Percentiles rank a stretch among this genome's conserved stretches.
Conservation (phyloP, 1,140 invertebrate species). For the Drosophila malerkotliana region DNA sequence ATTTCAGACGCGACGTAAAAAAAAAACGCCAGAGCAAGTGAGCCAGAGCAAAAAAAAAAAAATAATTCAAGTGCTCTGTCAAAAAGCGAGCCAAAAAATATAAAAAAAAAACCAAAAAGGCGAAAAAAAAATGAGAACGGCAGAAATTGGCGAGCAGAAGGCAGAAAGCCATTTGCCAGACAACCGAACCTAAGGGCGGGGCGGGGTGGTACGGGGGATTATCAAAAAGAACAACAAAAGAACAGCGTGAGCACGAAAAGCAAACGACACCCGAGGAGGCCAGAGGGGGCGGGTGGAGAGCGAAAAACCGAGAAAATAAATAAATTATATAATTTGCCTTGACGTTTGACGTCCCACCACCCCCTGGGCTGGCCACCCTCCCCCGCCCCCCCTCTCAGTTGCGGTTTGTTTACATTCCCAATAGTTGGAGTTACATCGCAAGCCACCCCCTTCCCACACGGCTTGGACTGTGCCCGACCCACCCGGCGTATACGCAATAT, state of each 20-base stretch:
- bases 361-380: neutral
- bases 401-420: constrained; percentile 51
- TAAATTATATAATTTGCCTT: constrained; percentile 77
- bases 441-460: neutral
- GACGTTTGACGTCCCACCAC: constrained; percentile 35
- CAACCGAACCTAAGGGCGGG: constrained; percentile 45
- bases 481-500: constrained; percentile 52
- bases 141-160: constrained; percentile 50
- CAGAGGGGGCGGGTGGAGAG: neutral
- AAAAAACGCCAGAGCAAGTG: constrained; percentile 2
- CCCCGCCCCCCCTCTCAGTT: neutral
- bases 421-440: constrained; percentile 42
- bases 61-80: constrained; percentile 42
- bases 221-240: constrained; percentile 27
- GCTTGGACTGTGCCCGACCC: constrained; percentile 18
- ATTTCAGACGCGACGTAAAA: constrained; percentile 53
- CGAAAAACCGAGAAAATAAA: constrained; percentile 51
- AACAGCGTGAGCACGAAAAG: constrained; percentile 18
- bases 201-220: constrained; percentile 14
- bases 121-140: constrained; percentile 38
- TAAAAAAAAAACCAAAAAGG: constrained; percentile 13
- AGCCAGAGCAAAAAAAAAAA: constrained; percentile 21
- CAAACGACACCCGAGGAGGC: constrained; percentile 2
- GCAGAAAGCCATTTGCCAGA: constrained; percentile 63
- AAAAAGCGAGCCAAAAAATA: constrained; percentile 9